Percentiles rank a stretch among this genome's conserved stretches.
These are phyloP conservation scores for Doryteuthis pealeii DNA, from an alignment of 1,140 invertebrate species.

Conservation along the genomic window DNA sequence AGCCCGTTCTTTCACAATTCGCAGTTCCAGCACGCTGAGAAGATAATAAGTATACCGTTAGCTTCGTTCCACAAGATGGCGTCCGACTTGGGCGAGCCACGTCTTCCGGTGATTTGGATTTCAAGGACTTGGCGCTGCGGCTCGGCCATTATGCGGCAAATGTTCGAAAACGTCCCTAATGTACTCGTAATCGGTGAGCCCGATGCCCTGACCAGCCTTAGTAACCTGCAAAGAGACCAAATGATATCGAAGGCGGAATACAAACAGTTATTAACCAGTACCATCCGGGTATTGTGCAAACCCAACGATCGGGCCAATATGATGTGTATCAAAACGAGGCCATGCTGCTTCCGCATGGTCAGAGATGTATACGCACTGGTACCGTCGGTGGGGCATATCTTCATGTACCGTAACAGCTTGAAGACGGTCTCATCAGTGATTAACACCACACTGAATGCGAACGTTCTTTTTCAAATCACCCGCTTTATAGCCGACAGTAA, in stretches of 20 bases:
- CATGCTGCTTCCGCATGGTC: conserved; percentile 40
- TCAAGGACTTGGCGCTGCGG: conserved; percentile 48
- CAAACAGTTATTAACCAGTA: conserved; percentile 44
- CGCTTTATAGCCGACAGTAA: conserved; percentile 44
- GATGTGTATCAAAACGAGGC: conserved; percentile 45
- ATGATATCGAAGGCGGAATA: conserved; percentile 42
- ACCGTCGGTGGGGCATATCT: conserved; percentile 45
- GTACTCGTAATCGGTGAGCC: conserved; percentile 46
- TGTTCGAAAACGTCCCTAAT: conserved; percentile 48
- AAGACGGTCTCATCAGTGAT: conserved; percentile 47
- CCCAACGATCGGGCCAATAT: conserved; percentile 45
- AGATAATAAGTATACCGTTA: conserved; percentile 49
- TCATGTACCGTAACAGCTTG: conserved; percentile 51
- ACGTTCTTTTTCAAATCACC: conserved; percentile 36
- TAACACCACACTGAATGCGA: conserved; percentile 29
- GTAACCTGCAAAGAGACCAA: conserved; percentile 36
- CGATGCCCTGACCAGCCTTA: conserved; percentile 45
- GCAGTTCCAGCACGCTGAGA: conserved; percentile 46
- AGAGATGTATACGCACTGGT: conserved; percentile 41
- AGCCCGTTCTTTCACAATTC: conserved; percentile 31
- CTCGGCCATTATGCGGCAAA: conserved; percentile 42
- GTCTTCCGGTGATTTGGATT: conserved; percentile 46
- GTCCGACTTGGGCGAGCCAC: conserved; percentile 47
- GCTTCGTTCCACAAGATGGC: conserved; percentile 53
- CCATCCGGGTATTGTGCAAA: conserved; percentile 51